These are phyloP conservation scores for Montifringilla adamsi DNA, from an alignment of 2,113 vertebrate species.

Conservation along the genomic window DNA sequence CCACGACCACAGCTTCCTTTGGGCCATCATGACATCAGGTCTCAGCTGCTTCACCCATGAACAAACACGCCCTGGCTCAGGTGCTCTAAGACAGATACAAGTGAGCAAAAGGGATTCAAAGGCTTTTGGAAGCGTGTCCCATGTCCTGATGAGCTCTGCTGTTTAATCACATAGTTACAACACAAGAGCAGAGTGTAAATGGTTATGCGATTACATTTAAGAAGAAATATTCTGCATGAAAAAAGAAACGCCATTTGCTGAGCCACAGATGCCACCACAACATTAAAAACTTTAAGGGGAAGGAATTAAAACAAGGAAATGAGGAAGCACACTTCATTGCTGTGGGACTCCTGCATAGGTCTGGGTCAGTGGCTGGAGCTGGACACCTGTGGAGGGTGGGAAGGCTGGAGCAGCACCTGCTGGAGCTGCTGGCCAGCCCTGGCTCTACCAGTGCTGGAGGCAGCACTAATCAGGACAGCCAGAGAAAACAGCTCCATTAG, in stretches of 20 bases:
- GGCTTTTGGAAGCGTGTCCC: not conserved
- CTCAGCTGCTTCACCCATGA: not conserved
- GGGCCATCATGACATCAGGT: not conserved
- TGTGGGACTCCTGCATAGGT: not conserved
- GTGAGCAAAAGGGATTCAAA: not conserved
- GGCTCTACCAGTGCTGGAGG: not conserved
- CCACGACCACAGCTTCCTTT: not conserved
- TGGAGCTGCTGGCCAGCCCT: accelerated
- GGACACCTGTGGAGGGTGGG: not conserved
- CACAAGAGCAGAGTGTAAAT: not conserved
- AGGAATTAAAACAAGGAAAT: not conserved
- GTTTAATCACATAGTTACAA: not conserved
- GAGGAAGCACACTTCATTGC: not conserved
- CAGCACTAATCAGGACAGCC: accelerated
- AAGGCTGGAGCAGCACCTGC: not conserved
- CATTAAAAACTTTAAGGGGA: not conserved
- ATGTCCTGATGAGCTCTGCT: not conserved
- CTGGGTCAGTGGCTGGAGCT: not conserved
- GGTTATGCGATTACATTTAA: not conserved
- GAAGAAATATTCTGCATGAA: not conserved
- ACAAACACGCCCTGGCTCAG: not conserved
- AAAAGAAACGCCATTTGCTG: not conserved
- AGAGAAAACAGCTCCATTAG: not conserved
- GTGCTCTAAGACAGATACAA: not conserved
- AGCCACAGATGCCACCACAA: not conserved